A percentile compares a stretch with the other conserved stretches of the same genome.
phyloP scores from a whole-genome alignment of 2,888 invertebrate species.

The Sinelater perroti region DNA sequence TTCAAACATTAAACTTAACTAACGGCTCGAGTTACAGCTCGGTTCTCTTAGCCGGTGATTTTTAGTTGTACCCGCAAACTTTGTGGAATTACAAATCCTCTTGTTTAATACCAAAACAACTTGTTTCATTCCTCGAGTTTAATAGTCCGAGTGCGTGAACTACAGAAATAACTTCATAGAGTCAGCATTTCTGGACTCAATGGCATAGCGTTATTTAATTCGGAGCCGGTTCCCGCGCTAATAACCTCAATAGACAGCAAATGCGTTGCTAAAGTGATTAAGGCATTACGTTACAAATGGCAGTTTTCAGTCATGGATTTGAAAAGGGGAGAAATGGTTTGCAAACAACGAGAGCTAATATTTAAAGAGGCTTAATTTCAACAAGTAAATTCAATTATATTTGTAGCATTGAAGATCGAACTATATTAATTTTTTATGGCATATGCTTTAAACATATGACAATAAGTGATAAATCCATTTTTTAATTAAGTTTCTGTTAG shows the following conservation, averaged over 20 bases:
- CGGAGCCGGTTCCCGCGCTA: not conserved
- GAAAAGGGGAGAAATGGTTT: too few relatives aligned
- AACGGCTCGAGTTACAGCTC: too few relatives aligned
- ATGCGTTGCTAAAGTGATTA: too few relatives aligned
- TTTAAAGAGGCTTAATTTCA: not conserved
- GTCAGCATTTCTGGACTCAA: not conserved
- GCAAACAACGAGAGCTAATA: constrained; percentile 2
- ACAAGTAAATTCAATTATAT: constrained; percentile 12
- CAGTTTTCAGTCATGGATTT: too few relatives aligned
- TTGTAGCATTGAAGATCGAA: too few relatives aligned
- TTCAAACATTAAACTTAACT: too few relatives aligned
- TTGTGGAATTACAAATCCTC: constrained; percentile 15
- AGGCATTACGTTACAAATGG: too few relatives aligned
- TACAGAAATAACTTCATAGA: constrained; percentile 15
- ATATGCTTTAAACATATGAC: too few relatives aligned
- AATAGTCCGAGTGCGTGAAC: constrained; percentile 20
- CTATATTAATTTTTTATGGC: too few relatives aligned
- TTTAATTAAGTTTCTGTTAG: too few relatives aligned
- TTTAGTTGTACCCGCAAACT: constrained; percentile 17
- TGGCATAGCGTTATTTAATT: constrained; percentile 4
- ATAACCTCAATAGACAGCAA: too few relatives aligned
- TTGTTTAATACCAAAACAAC: constrained; percentile 23
- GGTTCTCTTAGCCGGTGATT: constrained; percentile 11
- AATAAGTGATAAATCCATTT: too few relatives aligned
- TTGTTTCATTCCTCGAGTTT: constrained; percentile 21